Evolutionary conservation across 2,113 vertebrate species (phyloP), one percentile per base, ranked within the genome.

Genomic region (Zosterops borbonicus): DNA sequence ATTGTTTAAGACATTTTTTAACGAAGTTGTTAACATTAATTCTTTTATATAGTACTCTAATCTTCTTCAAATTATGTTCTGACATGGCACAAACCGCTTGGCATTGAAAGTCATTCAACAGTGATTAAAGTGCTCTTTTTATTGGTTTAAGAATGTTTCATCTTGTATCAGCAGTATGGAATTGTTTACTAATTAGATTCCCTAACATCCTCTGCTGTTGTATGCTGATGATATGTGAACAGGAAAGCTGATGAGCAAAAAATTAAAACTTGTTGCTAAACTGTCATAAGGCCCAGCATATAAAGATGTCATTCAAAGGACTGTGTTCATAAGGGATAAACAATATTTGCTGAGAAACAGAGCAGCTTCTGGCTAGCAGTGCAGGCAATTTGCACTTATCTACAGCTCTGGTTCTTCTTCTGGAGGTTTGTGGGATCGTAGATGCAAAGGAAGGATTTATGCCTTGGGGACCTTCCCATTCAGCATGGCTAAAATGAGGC

Each of bases 101-200:
- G 93, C 92, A 90, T 89, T 96, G 96, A 93, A 95, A 98, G 94
- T 94, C 97, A 97, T 96, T 94, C 90, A 94, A 85, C 63, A 60
- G 93, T 97, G 97, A 97, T 97, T 97, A 97, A 97, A 97, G 92
- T 94, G 90, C 88, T 93, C 90, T 95, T 93, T 96, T 96, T 94
- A 96, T 94, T 74, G 59, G 73, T 97, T 95, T 97, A 92, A 96
- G 96, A 96, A 96, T 92, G 90, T 96, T 97, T 98, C 92, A 85
- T 98, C 96, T 97, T 93, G 85, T 95, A 96, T 96, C 97, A 89
- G 96, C 94, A 90, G 87, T 68, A 60, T 89, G 49, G 53, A 95
- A 94, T 96, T 95, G 91, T 97, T 97, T 94, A 96, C 97, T 97
- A 98, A 98, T 98, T 96, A 97, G 97, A 95, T 95, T 92, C 92